Evolutionary conservation across 2,797 vertebrate genomes (phyloP).

Genomic region (Enteromius mattozi): DNA sequence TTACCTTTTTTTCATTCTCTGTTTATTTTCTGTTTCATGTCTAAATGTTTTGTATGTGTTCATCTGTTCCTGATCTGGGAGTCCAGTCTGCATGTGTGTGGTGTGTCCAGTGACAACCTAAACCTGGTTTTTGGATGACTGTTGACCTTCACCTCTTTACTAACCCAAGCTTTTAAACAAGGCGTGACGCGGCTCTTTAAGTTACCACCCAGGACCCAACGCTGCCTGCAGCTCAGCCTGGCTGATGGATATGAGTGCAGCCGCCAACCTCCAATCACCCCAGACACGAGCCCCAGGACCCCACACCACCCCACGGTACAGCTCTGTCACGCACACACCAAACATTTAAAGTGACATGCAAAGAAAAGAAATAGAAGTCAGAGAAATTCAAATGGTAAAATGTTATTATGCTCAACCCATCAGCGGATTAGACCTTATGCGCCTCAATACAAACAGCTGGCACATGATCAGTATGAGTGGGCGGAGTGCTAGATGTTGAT

Average conservation of each 20-base stretch:
- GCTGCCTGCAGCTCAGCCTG: conserved; percentile 40
- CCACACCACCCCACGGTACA: conserved; percentile 25
- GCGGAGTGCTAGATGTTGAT: conserved; percentile 56
- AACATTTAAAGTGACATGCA: conserved; percentile 26
- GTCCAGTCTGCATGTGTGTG: conserved; percentile 47
- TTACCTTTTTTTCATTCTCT: background rate
- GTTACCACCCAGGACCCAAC: conserved; percentile 62
- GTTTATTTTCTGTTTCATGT: background rate
- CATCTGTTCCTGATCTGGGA: conserved; percentile 1
- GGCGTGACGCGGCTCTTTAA: conserved; percentile 55
- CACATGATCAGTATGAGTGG: conserved; percentile 23
- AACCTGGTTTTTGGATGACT: conserved; percentile 54
- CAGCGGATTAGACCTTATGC: conserved; percentile 1
- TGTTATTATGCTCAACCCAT: background rate
- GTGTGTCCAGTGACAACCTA: conserved; percentile 40
- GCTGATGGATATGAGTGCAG: conserved; percentile 48
- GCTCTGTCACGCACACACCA: conserved; percentile 30
- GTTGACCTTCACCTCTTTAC: conserved; percentile 56
- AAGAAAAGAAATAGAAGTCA: conserved; percentile 15
- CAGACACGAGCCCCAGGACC: conserved; percentile 34
- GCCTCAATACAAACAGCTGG: conserved; percentile 21
- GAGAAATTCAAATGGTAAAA: conserved; percentile 10
- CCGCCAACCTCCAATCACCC: conserved; percentile 37
- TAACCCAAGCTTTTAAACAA: conserved; percentile 52
- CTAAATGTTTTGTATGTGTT: background rate